These are phyloP conservation scores for Andrena bucephala DNA, from an alignment of 2,888 invertebrate genomes.

Conservation along the genomic window DNA sequence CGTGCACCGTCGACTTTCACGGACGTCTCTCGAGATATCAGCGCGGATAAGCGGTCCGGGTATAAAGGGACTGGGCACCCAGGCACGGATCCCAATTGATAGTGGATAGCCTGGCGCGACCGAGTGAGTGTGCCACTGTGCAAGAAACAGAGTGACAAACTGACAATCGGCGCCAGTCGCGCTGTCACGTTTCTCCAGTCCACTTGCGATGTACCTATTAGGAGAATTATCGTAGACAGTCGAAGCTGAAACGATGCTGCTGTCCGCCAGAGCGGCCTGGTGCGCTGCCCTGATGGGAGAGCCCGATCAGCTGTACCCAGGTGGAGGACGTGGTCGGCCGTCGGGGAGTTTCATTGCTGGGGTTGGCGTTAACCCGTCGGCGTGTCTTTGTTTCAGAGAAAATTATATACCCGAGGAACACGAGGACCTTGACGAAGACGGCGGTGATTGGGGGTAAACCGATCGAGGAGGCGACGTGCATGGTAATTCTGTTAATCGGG, in stretches of 20 bases:
- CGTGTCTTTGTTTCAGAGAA: slow-evolving; percentile 86
- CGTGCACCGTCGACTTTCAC: slow-evolving; percentile 66
- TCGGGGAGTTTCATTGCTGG: neutral
- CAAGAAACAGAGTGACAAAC: slow-evolving; percentile 48
- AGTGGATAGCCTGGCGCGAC: slow-evolving; percentile 56
- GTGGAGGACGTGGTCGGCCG: slow-evolving; percentile 58
- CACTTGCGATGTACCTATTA: too few relatives aligned
- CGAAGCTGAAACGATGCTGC: slow-evolving; percentile 68
- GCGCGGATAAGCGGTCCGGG: slow-evolving; percentile 51
- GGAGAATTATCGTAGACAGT: neutral
- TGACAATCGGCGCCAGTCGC: slow-evolving; percentile 42
- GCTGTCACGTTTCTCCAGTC: neutral
- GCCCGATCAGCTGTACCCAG: slow-evolving; percentile 82
- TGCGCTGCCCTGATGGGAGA: slow-evolving; percentile 82
- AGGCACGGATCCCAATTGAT: slow-evolving; percentile 70
- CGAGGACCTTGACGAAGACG: slow-evolving; percentile 86
- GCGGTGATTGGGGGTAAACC: slow-evolving; percentile 88
- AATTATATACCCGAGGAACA: slow-evolving; percentile 88
- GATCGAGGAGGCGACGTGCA: slow-evolving; percentile 88
- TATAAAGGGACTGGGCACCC: slow-evolving; percentile 71
- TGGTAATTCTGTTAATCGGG: slow-evolving; percentile 84
- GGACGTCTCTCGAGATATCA: slow-evolving; percentile 63
- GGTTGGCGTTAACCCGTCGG: neutral
- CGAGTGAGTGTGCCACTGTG: slow-evolving; percentile 24
- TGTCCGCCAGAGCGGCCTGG: slow-evolving; percentile 79